Evolutionary conservation across 2,113 vertebrate genomes (phyloP), one percentile per base, ranked within the genome.

Genomic region (Tonatia bakeri): DNA sequence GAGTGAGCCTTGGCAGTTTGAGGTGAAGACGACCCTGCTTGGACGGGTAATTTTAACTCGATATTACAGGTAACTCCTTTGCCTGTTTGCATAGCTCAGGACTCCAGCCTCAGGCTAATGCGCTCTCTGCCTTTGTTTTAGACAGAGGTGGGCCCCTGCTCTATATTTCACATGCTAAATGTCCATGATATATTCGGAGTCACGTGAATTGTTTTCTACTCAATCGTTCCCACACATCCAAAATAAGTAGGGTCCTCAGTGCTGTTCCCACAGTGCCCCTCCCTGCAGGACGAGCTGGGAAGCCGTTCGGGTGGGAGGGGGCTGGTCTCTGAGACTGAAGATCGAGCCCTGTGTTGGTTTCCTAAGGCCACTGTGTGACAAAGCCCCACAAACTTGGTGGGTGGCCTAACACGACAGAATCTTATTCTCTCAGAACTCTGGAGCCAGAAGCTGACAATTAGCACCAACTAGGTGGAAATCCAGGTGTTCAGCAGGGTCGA

Each of bases 211-310:
- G 14, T 43, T 87, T 87, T 50, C 75, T 75, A 56, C 15, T 59
- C 20, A 5, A 15, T 20, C 22, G 16, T 50, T 86, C 67, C 45
- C 52, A 47, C 65, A n/a, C 69, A 24, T 38, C 64, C 5, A 50
- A 40, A 33, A 28, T 76, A 80, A n/a, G 14, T 11, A 47, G 70
- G 15, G 8, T 15, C n/a, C 0, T 17, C 38, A 0, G 0, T n/a
- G 67, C 59, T 28, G 3, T 40, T 50, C 33, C 59, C n/a, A 5
- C 7, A 22, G 84, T 7, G 28, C 16, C 31, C 28, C 2, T 50
- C 19, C 77, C 86, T 38, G 26, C 4, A 59, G 64, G 61, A 52
- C 33, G n/a, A 47, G 14, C 31, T 15, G 7, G 14, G 10, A n/a
- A 13, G 17, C 28, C 26, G 16, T 19, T 47, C 31, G 56, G 65